A percentile compares a stretch with the other conserved stretches of the same genome.
Evolutionary conservation across 2,797 vertebrate species (phyloP).

Genomic region (Diplodus sargus): DNA sequence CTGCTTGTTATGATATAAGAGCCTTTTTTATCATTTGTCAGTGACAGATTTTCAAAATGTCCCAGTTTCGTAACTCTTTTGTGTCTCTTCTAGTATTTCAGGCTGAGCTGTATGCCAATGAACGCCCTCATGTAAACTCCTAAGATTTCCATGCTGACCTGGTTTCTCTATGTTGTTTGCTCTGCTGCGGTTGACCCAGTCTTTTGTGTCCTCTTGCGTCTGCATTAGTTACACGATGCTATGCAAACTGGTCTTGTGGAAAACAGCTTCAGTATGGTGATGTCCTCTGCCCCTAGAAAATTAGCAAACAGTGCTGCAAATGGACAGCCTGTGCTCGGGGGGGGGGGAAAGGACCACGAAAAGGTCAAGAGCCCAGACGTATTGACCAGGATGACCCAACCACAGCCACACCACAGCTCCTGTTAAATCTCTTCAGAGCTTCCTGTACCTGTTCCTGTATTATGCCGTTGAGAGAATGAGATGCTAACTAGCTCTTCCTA

Average conservation of each 20-base stretch:
- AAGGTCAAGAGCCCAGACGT: background rate
- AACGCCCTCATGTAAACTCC: slow-evolving; percentile 10
- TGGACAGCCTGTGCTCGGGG: background rate
- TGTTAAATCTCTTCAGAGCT: slow-evolving; percentile 17
- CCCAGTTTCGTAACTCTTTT: background rate
- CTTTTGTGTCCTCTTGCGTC: slow-evolving; percentile 39
- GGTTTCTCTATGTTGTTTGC: slow-evolving; percentile 61
- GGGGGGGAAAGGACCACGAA: background rate
- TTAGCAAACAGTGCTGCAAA: slow-evolving; percentile 5
- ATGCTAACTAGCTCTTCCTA: slow-evolving; percentile 43
- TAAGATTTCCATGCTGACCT: slow-evolving; percentile 54
- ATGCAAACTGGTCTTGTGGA: slow-evolving; percentile 36
- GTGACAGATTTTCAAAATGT: background rate
- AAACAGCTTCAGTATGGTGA: slow-evolving; percentile 18
- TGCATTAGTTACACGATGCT: slow-evolving; percentile 16
- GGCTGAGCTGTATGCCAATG: slow-evolving; percentile 3
- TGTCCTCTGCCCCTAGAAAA: slow-evolving; percentile 7
- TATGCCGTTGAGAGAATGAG: slow-evolving; percentile 19
- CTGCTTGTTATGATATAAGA: background rate
- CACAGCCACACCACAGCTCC: slow-evolving; percentile 1
- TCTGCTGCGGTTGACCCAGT: slow-evolving; percentile 28
- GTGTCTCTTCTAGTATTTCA: slow-evolving; percentile 10
- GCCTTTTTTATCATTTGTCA: background rate
- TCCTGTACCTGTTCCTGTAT: slow-evolving; percentile 29
- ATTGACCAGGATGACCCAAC: slow-evolving; percentile 10